Conservation (phyloP, 2,888 invertebrate species). For the Bimastos eiseni region DNA sequence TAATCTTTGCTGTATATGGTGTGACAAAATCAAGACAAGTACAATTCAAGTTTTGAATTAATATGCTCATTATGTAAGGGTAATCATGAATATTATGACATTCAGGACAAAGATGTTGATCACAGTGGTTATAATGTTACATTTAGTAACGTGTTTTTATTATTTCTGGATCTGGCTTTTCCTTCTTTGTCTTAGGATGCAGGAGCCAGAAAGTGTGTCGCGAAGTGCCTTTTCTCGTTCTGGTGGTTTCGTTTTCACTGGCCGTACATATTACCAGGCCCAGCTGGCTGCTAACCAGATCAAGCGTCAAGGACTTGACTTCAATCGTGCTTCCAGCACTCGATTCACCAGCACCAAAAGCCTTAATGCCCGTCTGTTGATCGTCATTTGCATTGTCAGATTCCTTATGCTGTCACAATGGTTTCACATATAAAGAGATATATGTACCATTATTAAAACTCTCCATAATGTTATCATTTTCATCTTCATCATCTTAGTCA, state of each 20-base stretch:
- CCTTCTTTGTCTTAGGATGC: slow-evolving; percentile 21
- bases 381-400: not conserved
- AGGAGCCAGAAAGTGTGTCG: not conserved
- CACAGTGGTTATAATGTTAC: not conserved
- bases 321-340: slow-evolving; percentile 15
- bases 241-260: slow-evolving; percentile 15
- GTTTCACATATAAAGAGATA: not conserved
- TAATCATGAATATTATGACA: too few relatives aligned
- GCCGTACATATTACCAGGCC: slow-evolving; percentile 28
- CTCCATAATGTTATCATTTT: not conserved
- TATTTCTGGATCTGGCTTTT: not conserved
- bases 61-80: too few relatives aligned
- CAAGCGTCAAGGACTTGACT: slow-evolving; percentile 21
- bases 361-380: slow-evolving; percentile 20
- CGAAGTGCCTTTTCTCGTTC: slow-evolving; percentile 13
- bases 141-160: not conserved
- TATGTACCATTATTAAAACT: not conserved
- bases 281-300: slow-evolving; percentile 8
- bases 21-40: too few relatives aligned
- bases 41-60: too few relatives aligned
- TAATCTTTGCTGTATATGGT: too few relatives aligned
- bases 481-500: not conserved
- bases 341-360: not conserved
- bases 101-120: too few relatives aligned
- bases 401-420: not conserved